phyloP scores from a whole-genome alignment of 2,888 invertebrate species.

The Megalurothrips usitatus region DNA sequence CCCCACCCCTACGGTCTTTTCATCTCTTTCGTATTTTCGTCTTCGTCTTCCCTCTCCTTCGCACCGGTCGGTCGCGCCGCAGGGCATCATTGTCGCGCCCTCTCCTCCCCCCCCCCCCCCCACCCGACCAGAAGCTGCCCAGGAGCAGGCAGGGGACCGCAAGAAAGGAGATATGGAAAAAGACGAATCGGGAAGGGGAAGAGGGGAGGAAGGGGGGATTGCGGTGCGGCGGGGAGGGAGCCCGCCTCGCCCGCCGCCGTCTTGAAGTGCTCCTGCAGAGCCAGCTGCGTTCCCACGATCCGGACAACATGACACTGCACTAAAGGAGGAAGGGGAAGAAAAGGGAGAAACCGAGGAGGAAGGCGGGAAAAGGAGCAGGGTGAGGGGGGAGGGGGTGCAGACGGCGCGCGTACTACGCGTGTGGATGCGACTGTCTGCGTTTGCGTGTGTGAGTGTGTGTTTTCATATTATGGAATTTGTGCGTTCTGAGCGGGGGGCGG shows the following conservation, averaged over 20 bases:
- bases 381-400: not conserved
- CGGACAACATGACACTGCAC: slow-evolving; percentile 21
- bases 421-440: too few relatives aligned
- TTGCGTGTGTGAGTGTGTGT: not conserved
- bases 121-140: not conserved
- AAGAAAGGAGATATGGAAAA: not conserved
- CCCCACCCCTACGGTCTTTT: not conserved
- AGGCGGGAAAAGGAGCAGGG: not conserved
- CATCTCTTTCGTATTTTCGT: slow-evolving; percentile 1
- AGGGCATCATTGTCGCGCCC: not conserved
- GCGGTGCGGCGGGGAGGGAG: not conserved
- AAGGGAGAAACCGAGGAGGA: not conserved
- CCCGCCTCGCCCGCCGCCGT: not conserved
- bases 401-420: not conserved
- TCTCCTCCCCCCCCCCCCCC: too few relatives aligned
- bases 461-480: slow-evolving; percentile 22
- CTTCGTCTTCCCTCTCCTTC: not conserved
- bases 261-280: slow-evolving; percentile 22
- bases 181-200: not conserved
- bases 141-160: not conserved
- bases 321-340: not conserved
- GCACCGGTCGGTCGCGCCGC: not conserved
- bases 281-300: slow-evolving; percentile 23
- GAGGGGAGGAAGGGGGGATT: not conserved
- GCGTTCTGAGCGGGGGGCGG: not conserved